phyloP scores from a whole-genome alignment of 2,888 invertebrate species.

The Eledone cirrhosa region DNA sequence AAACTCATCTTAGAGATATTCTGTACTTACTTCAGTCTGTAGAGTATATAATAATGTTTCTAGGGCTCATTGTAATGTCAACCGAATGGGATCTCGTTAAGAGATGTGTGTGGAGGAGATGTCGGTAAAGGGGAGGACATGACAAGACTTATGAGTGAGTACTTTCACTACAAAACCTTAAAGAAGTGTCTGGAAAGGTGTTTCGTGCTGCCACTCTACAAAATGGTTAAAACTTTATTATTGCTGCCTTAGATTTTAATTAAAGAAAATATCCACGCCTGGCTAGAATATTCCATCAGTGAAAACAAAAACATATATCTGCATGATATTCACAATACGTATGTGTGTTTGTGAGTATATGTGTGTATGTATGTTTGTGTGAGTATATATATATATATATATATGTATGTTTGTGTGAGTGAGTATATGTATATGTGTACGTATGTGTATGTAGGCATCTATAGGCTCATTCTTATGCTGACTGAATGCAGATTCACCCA shows the following conservation, averaged over 20 bases:
- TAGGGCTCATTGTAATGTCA: not conserved
- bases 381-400: not conserved
- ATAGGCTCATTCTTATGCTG: not conserved
- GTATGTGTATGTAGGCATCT: not conserved
- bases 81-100: not conserved
- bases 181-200: no score
- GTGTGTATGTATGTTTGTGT: not conserved
- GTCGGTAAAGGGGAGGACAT: no score
- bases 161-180: no score
- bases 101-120: not conserved
- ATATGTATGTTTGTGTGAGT: not conserved
- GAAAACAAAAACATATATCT: not conserved
- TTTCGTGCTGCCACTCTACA: not conserved
- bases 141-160: no score
- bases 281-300: no score
- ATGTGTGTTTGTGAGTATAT: not conserved
- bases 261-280: not conserved
- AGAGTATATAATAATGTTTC: not conserved
- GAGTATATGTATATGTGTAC: not conserved
- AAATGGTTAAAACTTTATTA: not conserved
- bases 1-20: not conserved
- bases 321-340: not conserved
- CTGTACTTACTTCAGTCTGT: not conserved
- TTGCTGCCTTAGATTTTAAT: not conserved
- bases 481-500: not conserved